Evolutionary conservation across 1,140 invertebrate genomes (phyloP).

Genomic region (Dryas iulia): DNA sequence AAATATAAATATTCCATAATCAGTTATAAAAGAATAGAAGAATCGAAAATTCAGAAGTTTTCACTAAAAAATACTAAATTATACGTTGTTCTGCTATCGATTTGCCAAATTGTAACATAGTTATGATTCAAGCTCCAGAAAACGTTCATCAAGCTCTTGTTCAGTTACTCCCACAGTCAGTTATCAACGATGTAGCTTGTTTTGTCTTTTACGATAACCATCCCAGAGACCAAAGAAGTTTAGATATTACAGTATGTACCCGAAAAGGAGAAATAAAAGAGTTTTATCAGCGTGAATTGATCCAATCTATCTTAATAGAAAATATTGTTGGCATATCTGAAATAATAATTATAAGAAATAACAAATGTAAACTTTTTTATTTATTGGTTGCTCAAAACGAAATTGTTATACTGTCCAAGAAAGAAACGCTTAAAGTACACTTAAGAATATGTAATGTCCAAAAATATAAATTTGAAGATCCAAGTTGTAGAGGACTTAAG

Average conservation of each 20-base stretch:
- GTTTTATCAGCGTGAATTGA: conserved; percentile 46
- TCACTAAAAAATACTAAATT: too few species aligned
- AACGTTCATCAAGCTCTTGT: conserved; percentile 21
- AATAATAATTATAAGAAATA: conserved; percentile 52
- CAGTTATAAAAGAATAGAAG: too few species aligned
- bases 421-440: conserved; percentile 38
- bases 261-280: conserved; percentile 50
- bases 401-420: conserved; percentile 51
- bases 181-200: conserved; percentile 36
- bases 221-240: conserved; percentile 41
- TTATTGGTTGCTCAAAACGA: conserved; percentile 41
- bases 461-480: conserved; percentile 50
- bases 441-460: conserved; percentile 44
- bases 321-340: conserved; percentile 27
- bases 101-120: background rate
- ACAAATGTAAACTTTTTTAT: conserved; percentile 56
- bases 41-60: background rate
- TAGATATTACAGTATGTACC: conserved; percentile 59
- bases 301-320: conserved; percentile 42
- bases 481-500: conserved; percentile 48
- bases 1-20: too few species aligned
- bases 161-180: conserved; percentile 28
- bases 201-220: conserved; percentile 65
- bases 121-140: conserved; percentile 20
- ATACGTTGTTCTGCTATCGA: background rate